These are phyloP conservation scores for Sternotherus odoratus DNA, from an alignment of 2,797 vertebrate species.

Conservation along the genomic window DNA sequence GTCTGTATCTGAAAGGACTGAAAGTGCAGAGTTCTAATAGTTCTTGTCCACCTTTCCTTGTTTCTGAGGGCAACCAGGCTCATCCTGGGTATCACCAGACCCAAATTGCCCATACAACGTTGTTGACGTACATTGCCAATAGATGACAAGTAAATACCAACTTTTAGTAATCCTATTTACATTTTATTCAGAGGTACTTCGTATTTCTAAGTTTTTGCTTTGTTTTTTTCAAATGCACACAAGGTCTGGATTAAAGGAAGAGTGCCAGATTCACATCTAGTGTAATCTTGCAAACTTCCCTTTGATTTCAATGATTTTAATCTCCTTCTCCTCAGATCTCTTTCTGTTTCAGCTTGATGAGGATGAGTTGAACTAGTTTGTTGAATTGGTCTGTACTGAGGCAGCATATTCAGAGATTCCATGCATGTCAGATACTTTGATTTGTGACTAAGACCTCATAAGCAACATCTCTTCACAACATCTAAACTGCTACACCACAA, in stretches of 20 bases:
- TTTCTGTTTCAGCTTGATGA: not conserved
- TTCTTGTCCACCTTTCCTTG: slow-evolving; percentile 3
- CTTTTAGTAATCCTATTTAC: not conserved
- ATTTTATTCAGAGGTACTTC: not conserved
- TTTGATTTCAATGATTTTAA: not conserved
- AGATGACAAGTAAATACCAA: slow-evolving; percentile 2
- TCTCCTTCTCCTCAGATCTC: not conserved
- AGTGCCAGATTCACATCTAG: not conserved
- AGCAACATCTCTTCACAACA: not conserved
- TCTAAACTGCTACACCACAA: not conserved
- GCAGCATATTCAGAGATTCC: not conserved
- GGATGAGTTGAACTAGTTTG: not conserved
- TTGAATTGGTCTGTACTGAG: not conserved
- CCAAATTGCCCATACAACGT: not conserved
- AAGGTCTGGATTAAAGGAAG: not conserved
- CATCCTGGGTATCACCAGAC: not conserved
- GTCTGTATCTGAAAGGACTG: not conserved
- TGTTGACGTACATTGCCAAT: not conserved
- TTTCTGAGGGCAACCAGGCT: slow-evolving; percentile 28
- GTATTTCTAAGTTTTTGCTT: not conserved
- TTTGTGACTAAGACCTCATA: not conserved
- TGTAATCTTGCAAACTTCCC: not conserved
- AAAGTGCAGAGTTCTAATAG: not conserved
- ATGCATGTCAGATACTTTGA: not conserved
- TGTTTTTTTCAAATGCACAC: not conserved